phyloP scores from a whole-genome alignment of 2,113 vertebrate genomes.

The Odobenus rosmarus region DNA sequence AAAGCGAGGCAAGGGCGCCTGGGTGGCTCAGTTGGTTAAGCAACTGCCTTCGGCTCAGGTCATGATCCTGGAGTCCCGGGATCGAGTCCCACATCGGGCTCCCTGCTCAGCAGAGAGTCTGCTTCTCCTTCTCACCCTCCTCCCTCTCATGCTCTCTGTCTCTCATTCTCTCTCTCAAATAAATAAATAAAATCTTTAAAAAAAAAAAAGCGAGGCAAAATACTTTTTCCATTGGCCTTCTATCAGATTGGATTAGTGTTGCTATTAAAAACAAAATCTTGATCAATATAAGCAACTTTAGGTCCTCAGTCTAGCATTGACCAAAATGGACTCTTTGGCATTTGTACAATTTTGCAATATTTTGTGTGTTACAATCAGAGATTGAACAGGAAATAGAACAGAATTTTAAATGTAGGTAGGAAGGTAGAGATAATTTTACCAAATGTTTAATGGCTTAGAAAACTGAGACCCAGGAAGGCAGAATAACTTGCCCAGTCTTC shows the following conservation, averaged over 20 bases:
- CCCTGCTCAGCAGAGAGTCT: too few species aligned
- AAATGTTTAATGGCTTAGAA: not conserved
- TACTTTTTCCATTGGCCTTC: not conserved
- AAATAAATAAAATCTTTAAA: too few species aligned
- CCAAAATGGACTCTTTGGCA: not conserved
- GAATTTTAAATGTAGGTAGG: not conserved
- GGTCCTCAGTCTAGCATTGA: not conserved
- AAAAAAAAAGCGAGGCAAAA: not conserved
- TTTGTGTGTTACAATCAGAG: not conserved
- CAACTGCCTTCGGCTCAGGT: too few species aligned
- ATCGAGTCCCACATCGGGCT: too few species aligned
- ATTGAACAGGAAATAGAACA: not conserved
- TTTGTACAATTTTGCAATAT: not conserved
- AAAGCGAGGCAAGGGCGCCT: not conserved
- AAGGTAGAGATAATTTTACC: not conserved
- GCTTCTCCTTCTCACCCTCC: too few species aligned
- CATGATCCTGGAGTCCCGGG: too few species aligned
- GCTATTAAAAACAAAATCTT: not conserved
- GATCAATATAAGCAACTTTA: not conserved
- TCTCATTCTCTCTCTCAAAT: too few species aligned
- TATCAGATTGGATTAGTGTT: not conserved
- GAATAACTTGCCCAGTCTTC: not conserved
- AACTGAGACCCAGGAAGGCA: not conserved
- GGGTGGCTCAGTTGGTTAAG: too few species aligned
- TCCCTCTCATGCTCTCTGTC: too few species aligned